Evolutionary conservation across 2,888 invertebrate species (phyloP), one percentile per base, ranked within the genome.

Genomic region (Hypolimnas misippus): DNA sequence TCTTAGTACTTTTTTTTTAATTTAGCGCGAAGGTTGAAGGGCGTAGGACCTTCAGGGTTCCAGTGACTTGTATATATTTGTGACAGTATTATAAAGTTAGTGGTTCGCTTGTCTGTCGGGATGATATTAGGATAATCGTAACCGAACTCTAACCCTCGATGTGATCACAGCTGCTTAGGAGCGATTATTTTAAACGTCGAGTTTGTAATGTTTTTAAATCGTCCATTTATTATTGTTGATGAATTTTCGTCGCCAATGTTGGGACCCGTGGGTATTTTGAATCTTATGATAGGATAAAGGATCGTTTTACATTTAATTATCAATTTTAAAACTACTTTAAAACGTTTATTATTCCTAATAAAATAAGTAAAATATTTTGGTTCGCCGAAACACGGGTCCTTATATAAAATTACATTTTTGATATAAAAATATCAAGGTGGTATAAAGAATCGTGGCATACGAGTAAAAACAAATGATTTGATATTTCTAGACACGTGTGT

Each of bases 21-120:
- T 56, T 57, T 35, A 31, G 33, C 40, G 73, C 65, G 66, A 61
- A 61, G 57, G 56, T 62, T 52, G 21, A 44, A 50, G 46, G 70
- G 68, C 59, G 55, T 17, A 60, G 44, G 44, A 21, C 33, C 21
- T 53, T 53, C 54, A 55, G 44, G 44, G 60, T 52, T 63, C 52
- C 29, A 52, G 57, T 54, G 62, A 55, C 60, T 57, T 76, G 74
- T 76, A 75, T 77, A 69, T 77, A 73, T 71, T 78, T 75, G 76
- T 78, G 79, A 82, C 85, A 85, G 85, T 85, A 85, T 85, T 85
- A 85, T 82, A 79, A 77, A 74, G 66, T 76, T 79, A 79, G 77
- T 78, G 76, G 69, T 21, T 49, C 56, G 57, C 49, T 59, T 42
- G 59, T 40, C 52, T 19, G 29, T 51, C 49, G 38, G 49, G 38